Evolutionary conservation across 2,888 invertebrate genomes (phyloP), one percentile per base, ranked within the genome.

Genomic region (Drosophila borealis): DNA sequence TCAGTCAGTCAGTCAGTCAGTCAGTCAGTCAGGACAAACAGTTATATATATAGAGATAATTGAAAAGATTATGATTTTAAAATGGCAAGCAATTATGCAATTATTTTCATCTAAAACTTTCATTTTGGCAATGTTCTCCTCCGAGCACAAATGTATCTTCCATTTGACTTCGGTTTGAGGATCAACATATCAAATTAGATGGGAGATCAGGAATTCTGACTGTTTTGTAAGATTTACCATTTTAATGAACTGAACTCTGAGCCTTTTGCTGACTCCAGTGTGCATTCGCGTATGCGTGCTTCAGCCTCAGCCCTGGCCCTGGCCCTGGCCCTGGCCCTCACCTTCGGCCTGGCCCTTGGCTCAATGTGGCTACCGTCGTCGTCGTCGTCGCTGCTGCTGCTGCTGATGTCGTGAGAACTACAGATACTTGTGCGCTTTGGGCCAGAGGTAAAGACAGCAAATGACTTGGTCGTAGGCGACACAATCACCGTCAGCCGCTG

Each of bases 381-480:
- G 63, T 65, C 60, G 33, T n/a, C n/a, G 41, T 6, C 48, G 54
- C 14, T 73, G 37, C 42, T 69, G 45, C 25, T 51, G 53, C 14
- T 19, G 67, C 55, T 51, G 53, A 68, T 74, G 81, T 80, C 88
- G 88, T 82, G 82, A 82, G 82, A 82, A 84, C 53, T 62, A 78
- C 78, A 87, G 68, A 78, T 54, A 79, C 59, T 60, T 61, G 70
- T 70, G 62, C 63, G 65, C 70, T 59, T 61, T 51, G 25, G 62
- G 53, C 46, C 51, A 19, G 45, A 34, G 49, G 37, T 55, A 49
- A 59, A 49, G 51, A 29, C 29, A 42, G 56, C 70, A 75, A 70
- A 75, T 75, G 65, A 63, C 53, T 77, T 62, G 63, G 70, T 84
- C 79, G 81, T 78, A 82, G 88, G 79, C 82, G 85, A 87, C 79